Percentiles rank a stretch among this genome's conserved stretches.
phyloP scores from a whole-genome alignment of 2,797 vertebrate species.

The Tragopan temminckii region DNA sequence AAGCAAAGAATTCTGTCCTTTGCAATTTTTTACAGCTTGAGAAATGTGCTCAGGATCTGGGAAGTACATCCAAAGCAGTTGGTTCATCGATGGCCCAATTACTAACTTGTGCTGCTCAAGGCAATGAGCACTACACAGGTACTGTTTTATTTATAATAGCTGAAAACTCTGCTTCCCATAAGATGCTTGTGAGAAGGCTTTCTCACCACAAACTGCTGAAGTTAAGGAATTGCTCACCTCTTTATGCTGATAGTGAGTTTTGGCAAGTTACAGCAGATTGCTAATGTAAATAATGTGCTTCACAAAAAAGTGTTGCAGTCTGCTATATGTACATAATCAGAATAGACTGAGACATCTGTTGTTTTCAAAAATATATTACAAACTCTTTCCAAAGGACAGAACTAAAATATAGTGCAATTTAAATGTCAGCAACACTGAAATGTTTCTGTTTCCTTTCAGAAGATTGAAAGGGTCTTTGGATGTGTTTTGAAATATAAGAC shows the following conservation, averaged over 20 bases:
- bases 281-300: neutral
- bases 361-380: neutral
- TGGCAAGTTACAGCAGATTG: neutral
- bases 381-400: neutral
- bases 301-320: neutral
- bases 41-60: constrained; percentile 97
- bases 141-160: neutral
- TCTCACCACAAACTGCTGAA: neutral
- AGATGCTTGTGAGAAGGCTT: neutral
- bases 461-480: neutral
- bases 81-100: constrained; percentile 98
- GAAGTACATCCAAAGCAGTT: constrained; percentile 97
- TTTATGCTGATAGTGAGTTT: neutral
- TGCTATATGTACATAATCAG: neutral
- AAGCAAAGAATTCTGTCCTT: neutral
- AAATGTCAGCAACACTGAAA: neutral
- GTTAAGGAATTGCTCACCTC: neutral
- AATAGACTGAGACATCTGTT: neutral
- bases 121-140: constrained; percentile 99
- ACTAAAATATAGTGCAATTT: neutral
- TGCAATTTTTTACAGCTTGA: constrained; percentile 86
- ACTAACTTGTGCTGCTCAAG: constrained; percentile 96
- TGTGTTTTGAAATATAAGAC: neutral
- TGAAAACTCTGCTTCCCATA: neutral
- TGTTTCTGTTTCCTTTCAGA: neutral